A percentile compares a stretch with the other conserved stretches of the same genome.
phyloP scores from a whole-genome alignment of 2,113 vertebrate species.

The Istiophorus platypterus region DNA sequence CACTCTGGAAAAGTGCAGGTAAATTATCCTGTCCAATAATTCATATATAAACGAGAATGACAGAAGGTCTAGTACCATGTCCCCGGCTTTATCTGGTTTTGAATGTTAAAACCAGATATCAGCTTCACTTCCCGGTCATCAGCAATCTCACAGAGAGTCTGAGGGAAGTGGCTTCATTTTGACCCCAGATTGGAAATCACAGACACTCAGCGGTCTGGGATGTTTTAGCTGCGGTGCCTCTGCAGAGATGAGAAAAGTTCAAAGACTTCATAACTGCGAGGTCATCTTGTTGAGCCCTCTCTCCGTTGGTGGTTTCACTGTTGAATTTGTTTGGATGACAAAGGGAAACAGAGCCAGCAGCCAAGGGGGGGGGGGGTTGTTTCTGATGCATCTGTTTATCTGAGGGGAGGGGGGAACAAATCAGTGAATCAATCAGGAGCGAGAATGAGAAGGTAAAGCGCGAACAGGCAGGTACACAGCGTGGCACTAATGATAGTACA shows the following conservation, averaged over 20 bases:
- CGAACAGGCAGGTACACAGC: background rate
- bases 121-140: slow-evolving; percentile 17
- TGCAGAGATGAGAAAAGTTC: slow-evolving; percentile 49
- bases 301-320: slow-evolving; percentile 44
- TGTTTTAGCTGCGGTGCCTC: slow-evolving; percentile 51
- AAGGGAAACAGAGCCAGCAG: slow-evolving; percentile 21
- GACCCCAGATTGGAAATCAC: slow-evolving; percentile 27
- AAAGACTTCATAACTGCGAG: slow-evolving; percentile 60
- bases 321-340: slow-evolving; percentile 36
- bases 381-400: slow-evolving; percentile 21
- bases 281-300: slow-evolving; percentile 42
- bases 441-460: slow-evolving; percentile 11
- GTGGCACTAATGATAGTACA: background rate
- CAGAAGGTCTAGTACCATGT: background rate
- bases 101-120: slow-evolving; percentile 30
- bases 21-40: background rate
- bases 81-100: slow-evolving; percentile 21
- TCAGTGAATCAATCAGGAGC: slow-evolving; percentile 6
- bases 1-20: background rate
- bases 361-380: background rate
- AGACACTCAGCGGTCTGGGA: slow-evolving; percentile 53
- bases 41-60: background rate
- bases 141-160: slow-evolving; percentile 20
- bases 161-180: slow-evolving; percentile 47
- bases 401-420: slow-evolving; percentile 5